Percentiles rank a stretch among this genome's conserved stretches.
These are phyloP conservation scores for Tricholauxania praeusta DNA, from an alignment of 2,888 invertebrate genomes.

Conservation along the genomic window DNA sequence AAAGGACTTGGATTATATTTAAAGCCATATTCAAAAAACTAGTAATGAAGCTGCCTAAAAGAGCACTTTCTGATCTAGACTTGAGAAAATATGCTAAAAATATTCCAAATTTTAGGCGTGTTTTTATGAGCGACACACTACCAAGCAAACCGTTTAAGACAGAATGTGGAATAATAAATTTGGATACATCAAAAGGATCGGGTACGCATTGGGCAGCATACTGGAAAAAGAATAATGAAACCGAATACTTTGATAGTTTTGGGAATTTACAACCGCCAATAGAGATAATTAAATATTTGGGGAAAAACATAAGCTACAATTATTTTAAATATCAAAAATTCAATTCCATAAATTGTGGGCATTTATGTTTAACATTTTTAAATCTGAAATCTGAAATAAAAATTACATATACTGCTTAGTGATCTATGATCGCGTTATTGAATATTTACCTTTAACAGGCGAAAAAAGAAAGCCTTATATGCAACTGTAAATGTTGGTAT, in stretches of 20 bases:
- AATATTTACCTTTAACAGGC: too few relatives aligned
- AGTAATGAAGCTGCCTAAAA: slow-evolving; percentile 50
- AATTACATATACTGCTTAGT: too few relatives aligned
- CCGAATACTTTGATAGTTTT: slow-evolving; percentile 62
- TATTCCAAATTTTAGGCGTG: slow-evolving; percentile 52
- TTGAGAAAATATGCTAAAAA: slow-evolving; percentile 42
- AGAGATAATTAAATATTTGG: slow-evolving; percentile 54
- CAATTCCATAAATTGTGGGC: slow-evolving; percentile 43
- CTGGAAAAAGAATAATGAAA: slow-evolving; percentile 52
- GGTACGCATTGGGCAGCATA: slow-evolving; percentile 64
- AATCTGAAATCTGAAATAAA: slow-evolving; percentile 20
- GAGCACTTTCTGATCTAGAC: slow-evolving; percentile 50
- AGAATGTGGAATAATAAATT: slow-evolving; percentile 45
- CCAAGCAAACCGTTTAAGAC: slow-evolving; percentile 23
- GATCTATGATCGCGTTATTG: too few relatives aligned
- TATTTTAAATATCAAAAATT: slow-evolving; percentile 52
- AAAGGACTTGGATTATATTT: slow-evolving; percentile 41
- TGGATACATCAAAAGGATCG: slow-evolving; percentile 49
- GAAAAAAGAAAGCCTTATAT: too few relatives aligned
- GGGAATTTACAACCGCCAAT: slow-evolving; percentile 58
- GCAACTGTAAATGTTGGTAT: too few relatives aligned
- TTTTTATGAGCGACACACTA: slow-evolving; percentile 46
- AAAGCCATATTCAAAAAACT: slow-evolving; percentile 49
- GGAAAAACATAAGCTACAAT: slow-evolving; percentile 50
- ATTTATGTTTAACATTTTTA: slow-evolving; percentile 39